Percentiles rank a stretch among this genome's conserved stretches.
Conservation (phyloP, 2,797 vertebrate genomes). For the Hemitrygon akajei region DNA sequence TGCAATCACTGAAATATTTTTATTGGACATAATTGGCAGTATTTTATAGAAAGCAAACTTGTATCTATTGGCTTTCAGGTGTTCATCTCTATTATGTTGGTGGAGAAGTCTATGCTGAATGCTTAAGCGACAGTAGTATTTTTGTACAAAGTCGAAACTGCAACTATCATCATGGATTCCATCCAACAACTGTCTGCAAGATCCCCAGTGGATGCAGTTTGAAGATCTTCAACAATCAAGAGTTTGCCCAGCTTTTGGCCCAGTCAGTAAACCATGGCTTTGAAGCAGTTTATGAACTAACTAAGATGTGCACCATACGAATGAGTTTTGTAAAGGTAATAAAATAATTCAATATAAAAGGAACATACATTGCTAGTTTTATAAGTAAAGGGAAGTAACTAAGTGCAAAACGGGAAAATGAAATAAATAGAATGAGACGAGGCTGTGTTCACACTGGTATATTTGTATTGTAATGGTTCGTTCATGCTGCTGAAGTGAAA, state of each 20-base stretch:
- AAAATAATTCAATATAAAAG: neutral
- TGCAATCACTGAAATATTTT: neutral
- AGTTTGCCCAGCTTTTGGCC: conserved; percentile 86
- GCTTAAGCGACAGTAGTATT: conserved; percentile 93
- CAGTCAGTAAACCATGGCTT: conserved; percentile 95
- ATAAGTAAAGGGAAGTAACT: neutral
- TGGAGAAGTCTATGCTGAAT: conserved; percentile 90
- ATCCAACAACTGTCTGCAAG: conserved; percentile 92
- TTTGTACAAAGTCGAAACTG: conserved; percentile 96
- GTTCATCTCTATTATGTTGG: conserved; percentile 92
- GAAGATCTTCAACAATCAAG: conserved; percentile 96
- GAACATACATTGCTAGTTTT: neutral
- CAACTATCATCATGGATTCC: conserved; percentile 93
- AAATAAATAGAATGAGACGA: neutral
- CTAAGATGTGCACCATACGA: conserved; percentile 95
- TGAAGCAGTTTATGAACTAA: conserved; percentile 92
- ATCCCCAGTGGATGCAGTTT: conserved; percentile 91
- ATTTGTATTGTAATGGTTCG: too few relatives aligned
- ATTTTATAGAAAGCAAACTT: neutral
- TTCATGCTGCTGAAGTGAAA: too few relatives aligned
- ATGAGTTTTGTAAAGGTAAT: conserved; percentile 94
- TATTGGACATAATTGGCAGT: too few relatives aligned
- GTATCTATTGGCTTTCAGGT: conserved; percentile 53
- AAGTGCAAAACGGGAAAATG: neutral
- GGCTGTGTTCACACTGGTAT: neutral